Conservation (phyloP, 2,113 vertebrate species). For the Edolisoma coerulescens region DNA sequence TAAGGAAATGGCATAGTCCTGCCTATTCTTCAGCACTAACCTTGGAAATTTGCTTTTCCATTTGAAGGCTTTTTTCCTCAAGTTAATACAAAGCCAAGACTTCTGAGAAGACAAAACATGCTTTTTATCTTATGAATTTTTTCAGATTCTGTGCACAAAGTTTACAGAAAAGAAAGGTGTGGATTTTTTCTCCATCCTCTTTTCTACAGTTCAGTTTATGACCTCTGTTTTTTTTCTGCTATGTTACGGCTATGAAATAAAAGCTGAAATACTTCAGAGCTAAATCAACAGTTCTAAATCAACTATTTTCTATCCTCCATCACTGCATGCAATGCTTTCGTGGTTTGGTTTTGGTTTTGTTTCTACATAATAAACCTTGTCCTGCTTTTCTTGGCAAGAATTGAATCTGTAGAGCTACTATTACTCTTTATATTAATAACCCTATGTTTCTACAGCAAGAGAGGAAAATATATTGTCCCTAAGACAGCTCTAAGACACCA, state of each 20-base stretch:
- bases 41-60: background rate
- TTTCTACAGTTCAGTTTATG: background rate
- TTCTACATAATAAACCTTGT: background rate
- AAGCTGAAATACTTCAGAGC: background rate
- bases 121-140: background rate
- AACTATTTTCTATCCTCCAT: background rate
- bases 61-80: background rate
- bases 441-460: background rate
- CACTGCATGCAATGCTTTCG: background rate
- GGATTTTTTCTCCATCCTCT: background rate
- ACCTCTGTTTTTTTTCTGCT: background rate
- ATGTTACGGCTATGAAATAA: background rate
- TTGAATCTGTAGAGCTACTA: background rate
- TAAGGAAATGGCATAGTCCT: background rate
- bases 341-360: background rate
- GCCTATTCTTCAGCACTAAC: background rate
- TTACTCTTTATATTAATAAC: accelerated
- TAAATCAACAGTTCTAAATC: background rate
- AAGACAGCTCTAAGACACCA: background rate
- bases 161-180: background rate
- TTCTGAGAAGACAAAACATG: background rate
- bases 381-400: background rate
- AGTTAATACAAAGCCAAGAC: background rate
- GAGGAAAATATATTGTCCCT: background rate
- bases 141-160: background rate